These are phyloP conservation scores for Papilio demoleus DNA, from an alignment of 2,888 invertebrate species.

Conservation along the genomic window DNA sequence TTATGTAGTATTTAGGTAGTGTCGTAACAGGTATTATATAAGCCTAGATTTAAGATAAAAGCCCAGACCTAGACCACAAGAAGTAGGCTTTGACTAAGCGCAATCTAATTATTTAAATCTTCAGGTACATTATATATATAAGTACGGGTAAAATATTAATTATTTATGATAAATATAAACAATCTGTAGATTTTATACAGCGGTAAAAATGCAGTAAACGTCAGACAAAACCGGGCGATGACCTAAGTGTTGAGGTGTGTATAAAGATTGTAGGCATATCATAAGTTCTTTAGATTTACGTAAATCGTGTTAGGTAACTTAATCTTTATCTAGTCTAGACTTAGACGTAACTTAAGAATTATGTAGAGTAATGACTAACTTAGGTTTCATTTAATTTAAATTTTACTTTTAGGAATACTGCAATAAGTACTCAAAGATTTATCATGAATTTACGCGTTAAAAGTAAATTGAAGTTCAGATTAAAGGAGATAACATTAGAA, in stretches of 20 bases:
- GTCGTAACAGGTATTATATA: background rate
- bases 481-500: background rate
- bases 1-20: background rate
- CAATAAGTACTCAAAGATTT: background rate
- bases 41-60: slow-evolving; percentile 11
- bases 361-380: too few species aligned
- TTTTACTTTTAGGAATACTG: slow-evolving; percentile 1
- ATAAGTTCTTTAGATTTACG: background rate
- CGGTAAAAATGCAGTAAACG: slow-evolving; percentile 25
- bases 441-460: background rate
- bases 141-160: background rate
- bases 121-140: too few species aligned
- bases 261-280: background rate
- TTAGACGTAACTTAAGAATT: background rate
- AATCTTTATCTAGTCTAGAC: too few species aligned
- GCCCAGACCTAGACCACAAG: slow-evolving; percentile 37
- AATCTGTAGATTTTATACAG: background rate
- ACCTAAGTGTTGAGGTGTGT: slow-evolving; percentile 26
- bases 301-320: background rate
- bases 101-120: too few species aligned
- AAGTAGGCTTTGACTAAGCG: slow-evolving; percentile 19
- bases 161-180: background rate
- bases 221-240: slow-evolving; percentile 40
- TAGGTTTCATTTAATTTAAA: too few species aligned
- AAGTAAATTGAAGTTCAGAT: background rate